phyloP scores from a whole-genome alignment of 2,113 vertebrate species.

The Macaca mulatta region DNA sequence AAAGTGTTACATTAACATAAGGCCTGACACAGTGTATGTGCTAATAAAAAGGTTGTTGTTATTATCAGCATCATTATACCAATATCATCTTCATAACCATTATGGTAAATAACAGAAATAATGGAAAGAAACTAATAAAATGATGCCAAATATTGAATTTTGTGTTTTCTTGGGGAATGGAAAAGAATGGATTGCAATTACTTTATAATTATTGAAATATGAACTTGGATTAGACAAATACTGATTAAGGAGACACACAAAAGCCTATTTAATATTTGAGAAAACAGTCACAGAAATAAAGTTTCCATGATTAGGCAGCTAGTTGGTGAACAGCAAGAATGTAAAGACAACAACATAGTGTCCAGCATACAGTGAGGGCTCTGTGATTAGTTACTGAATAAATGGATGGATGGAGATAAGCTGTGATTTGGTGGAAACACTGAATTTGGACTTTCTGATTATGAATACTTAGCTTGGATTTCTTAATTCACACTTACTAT shows the following conservation, averaged over 20 bases:
- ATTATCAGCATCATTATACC: background rate
- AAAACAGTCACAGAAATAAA: conserved; percentile 23
- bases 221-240: background rate
- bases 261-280: background rate
- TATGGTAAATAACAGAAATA: background rate
- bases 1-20: background rate
- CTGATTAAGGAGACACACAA: background rate
- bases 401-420: background rate
- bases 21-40: background rate
- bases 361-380: background rate
- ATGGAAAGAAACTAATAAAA: background rate
- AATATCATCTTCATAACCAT: background rate
- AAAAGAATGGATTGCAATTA: background rate
- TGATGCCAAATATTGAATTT: background rate
- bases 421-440: background rate
- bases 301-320: background rate
- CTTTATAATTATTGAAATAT: background rate
- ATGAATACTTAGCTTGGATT: background rate
- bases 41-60: background rate
- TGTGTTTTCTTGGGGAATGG: background rate
- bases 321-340: background rate
- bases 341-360: background rate
- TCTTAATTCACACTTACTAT: background rate
- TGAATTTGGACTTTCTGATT: background rate
- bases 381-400: background rate